Percentiles rank a stretch among this genome's conserved stretches.
These are phyloP conservation scores for Dendronephthya gigantea DNA, from an alignment of 64 coral and sea anemone genomes.

Conservation along the genomic window DNA sequence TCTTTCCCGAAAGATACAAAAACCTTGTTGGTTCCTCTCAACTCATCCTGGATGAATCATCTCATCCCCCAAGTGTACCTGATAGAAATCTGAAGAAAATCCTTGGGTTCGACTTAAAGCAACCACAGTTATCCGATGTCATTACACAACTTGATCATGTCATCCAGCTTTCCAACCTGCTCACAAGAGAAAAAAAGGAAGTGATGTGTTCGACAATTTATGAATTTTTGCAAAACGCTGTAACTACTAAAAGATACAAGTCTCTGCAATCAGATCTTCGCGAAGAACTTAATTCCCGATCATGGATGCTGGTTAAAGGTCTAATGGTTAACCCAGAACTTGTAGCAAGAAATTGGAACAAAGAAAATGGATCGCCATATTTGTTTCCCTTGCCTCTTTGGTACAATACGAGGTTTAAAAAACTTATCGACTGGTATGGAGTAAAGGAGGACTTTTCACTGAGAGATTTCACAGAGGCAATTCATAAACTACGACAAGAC, in stretches of 20 bases:
- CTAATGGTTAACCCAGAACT: not conserved
- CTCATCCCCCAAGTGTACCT: not conserved
- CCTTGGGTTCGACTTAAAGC: not conserved
- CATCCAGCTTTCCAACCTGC: not conserved
- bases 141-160: not conserved
- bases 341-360: not conserved
- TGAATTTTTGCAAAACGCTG: not conserved
- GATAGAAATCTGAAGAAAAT: not conserved
- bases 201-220: not conserved
- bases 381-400: not conserved
- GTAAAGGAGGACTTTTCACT: not conserved
- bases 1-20: conserved; percentile 19
- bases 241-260: not conserved
- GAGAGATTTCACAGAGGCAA: not conserved
- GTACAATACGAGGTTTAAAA: not conserved
- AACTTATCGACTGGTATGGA: not conserved
- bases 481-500: not conserved
- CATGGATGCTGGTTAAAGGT: not conserved
- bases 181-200: not conserved
- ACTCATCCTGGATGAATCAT: conserved; percentile 31
- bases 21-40: conserved; percentile 43
- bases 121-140: not conserved
- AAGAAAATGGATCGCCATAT: not conserved
- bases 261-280: not conserved
- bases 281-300: not conserved